Conservation (phyloP, 1,140 invertebrate genomes). For the Drosophila nebulosa region DNA sequence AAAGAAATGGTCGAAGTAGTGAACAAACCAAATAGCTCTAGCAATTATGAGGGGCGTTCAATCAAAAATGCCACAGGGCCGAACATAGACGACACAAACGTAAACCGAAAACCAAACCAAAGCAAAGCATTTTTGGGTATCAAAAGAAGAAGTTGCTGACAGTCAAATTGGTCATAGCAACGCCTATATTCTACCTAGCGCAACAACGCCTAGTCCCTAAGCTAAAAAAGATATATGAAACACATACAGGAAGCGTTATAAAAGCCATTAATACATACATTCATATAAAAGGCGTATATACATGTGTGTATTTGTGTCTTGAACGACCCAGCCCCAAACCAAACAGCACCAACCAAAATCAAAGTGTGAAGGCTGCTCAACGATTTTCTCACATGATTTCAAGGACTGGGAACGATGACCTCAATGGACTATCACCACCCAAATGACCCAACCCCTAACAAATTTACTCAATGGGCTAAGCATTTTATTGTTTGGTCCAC, state of each 20-base stretch:
- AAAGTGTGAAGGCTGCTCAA: conserved; percentile 65
- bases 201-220: background rate
- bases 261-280: conserved; percentile 70
- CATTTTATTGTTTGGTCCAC: conserved; percentile 65
- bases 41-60: conserved; percentile 71
- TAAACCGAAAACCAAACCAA: conserved; percentile 22
- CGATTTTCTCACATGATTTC: conserved; percentile 31
- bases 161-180: conserved; percentile 62
- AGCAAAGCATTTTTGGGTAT: background rate
- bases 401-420: background rate
- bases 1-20: conserved; percentile 44
- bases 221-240: conserved; percentile 28
- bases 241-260: conserved; percentile 59
- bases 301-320: background rate
- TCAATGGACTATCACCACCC: conserved; percentile 16
- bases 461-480: conserved; percentile 54
- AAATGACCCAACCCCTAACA: conserved; percentile 40
- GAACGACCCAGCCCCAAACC: background rate
- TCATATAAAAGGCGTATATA: conserved; percentile 1
- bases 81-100: conserved; percentile 3
- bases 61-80: conserved; percentile 48
- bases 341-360: conserved; percentile 42
- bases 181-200: conserved; percentile 1
- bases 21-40: conserved; percentile 44
- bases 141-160: conserved; percentile 54